These are phyloP conservation scores for Ormyrus labotus DNA, from an alignment of 2,888 invertebrate genomes.

Conservation along the genomic window DNA sequence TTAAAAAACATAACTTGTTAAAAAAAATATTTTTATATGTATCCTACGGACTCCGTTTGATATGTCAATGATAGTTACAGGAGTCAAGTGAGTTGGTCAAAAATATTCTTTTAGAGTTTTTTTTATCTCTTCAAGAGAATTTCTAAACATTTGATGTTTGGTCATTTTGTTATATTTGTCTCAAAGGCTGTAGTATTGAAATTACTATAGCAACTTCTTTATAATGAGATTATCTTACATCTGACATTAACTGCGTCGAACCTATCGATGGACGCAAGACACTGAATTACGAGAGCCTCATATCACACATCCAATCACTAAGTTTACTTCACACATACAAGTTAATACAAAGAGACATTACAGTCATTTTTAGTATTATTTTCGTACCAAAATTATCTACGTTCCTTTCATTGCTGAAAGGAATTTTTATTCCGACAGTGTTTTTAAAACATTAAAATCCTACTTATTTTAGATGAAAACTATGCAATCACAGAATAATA, in stretches of 20 bases:
- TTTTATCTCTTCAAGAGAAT: slow-evolving; percentile 38
- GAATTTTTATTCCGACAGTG: slow-evolving; percentile 32
- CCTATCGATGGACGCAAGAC: slow-evolving; percentile 54
- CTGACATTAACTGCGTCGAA: slow-evolving; percentile 54
- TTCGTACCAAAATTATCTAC: slow-evolving; percentile 50
- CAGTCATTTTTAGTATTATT: slow-evolving; percentile 40
- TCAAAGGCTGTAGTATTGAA: slow-evolving; percentile 51
- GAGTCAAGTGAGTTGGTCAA: slow-evolving; percentile 53
- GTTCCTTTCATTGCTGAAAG: slow-evolving; percentile 30
- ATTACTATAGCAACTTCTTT: slow-evolving; percentile 44
- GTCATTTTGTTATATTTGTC: slow-evolving; percentile 46
- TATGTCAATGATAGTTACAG: slow-evolving; percentile 54
- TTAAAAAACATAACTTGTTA: neutral
- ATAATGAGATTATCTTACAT: slow-evolving; percentile 51
- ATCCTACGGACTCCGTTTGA: slow-evolving; percentile 51
- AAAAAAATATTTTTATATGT: neutral
- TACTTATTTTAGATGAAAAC: slow-evolving; percentile 48
- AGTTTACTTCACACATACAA: slow-evolving; percentile 51
- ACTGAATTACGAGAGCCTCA: slow-evolving; percentile 56
- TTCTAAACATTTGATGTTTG: slow-evolving; percentile 51
- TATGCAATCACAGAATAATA: slow-evolving; percentile 53
- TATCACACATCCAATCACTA: slow-evolving; percentile 55
- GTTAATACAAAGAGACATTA: slow-evolving; percentile 53
- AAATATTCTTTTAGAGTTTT: slow-evolving; percentile 47
- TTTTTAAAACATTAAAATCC: slow-evolving; percentile 45